Evolutionary conservation across 1,140 invertebrate genomes (phyloP).

Genomic region (Lasioglossum baleicum): DNA sequence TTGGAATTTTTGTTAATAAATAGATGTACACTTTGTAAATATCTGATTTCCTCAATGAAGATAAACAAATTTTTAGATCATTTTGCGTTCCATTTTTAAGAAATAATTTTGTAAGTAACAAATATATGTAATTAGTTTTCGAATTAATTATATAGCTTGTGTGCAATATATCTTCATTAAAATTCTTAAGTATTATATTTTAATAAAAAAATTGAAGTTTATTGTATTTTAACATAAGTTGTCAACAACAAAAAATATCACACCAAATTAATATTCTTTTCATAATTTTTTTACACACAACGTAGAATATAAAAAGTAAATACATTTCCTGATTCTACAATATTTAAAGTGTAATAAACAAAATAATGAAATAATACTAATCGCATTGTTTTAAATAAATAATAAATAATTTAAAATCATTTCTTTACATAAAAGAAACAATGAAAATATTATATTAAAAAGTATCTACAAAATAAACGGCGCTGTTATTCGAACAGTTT

Average conservation of each 20-base stretch:
- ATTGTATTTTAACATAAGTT: neutral
- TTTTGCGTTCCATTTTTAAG: neutral
- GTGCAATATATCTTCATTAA: neutral
- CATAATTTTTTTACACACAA: neutral
- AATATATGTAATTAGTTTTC: neutral
- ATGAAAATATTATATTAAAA: neutral
- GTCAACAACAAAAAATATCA: too few species aligned
- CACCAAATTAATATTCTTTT: neutral
- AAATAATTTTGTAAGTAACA: neutral
- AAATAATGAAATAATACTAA: neutral
- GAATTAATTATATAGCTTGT: neutral
- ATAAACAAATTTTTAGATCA: neutral
- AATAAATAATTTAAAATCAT: conserved; percentile 23
- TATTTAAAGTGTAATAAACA: neutral
- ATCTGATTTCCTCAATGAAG: too few species aligned
- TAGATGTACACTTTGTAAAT: too few species aligned
- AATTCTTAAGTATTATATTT: neutral
- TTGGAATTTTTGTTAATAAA: too few species aligned
- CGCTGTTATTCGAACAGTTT: neutral
- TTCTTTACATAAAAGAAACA: neutral
- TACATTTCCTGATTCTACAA: neutral
- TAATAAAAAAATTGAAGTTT: neutral
- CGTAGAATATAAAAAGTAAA: conserved; percentile 4
- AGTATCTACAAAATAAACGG: conserved; percentile 1
- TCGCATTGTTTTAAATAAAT: neutral